Evolutionary conservation across 2,797 vertebrate genomes (phyloP).

Genomic region (Hyperoplus immaculatus): DNA sequence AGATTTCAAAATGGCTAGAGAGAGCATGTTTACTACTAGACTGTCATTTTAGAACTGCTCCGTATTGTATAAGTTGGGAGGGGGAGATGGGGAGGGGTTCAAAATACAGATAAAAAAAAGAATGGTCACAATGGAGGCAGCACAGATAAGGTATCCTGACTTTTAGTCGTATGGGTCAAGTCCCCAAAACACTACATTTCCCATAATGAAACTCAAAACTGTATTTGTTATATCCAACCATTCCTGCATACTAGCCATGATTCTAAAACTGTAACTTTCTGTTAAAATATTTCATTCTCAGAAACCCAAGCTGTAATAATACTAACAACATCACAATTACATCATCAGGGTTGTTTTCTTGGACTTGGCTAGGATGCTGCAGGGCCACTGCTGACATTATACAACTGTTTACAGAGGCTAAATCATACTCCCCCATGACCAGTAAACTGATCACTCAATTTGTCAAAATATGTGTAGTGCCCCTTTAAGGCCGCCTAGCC

Average conservation of each 20-base stretch:
- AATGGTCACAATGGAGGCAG: neutral
- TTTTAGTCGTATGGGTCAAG: neutral
- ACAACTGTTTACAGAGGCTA: neutral
- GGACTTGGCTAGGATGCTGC: neutral
- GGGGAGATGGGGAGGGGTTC: too few relatives aligned
- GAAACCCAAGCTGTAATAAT: slow-evolving; percentile 6
- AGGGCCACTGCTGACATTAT: slow-evolving; percentile 10
- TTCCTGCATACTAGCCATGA: too few relatives aligned
- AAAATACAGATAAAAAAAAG: neutral
- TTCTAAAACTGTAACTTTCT: neutral
- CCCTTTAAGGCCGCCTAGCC: slow-evolving; percentile 9
- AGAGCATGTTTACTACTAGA: slow-evolving; percentile 27
- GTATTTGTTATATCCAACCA: neutral
- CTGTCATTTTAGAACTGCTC: slow-evolving; percentile 27
- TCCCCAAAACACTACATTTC: slow-evolving; percentile 1
- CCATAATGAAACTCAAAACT: neutral
- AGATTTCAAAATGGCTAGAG: slow-evolving; percentile 54
- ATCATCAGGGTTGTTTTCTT: slow-evolving; percentile 20
- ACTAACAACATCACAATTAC: slow-evolving; percentile 27
- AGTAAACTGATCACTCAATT: neutral
- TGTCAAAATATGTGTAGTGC: neutral
- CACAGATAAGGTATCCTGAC: neutral
- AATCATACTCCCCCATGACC: neutral
- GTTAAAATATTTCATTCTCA: neutral
- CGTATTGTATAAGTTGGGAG: too few relatives aligned